These are phyloP conservation scores for Opisthocomus hoazin DNA, from an alignment of 2,113 vertebrate genomes.

Conservation along the genomic window DNA sequence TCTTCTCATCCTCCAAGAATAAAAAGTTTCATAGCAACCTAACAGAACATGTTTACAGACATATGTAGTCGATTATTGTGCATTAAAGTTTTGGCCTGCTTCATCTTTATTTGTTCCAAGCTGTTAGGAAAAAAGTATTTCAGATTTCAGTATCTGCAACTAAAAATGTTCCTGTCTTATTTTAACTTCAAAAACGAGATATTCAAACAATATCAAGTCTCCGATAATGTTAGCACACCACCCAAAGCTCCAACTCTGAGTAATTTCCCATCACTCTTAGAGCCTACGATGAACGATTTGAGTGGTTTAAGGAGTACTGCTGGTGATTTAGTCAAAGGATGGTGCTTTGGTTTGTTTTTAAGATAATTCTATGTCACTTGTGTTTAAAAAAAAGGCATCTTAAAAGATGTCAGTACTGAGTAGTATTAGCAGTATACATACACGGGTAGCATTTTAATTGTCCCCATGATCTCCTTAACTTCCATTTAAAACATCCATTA, in stretches of 20 bases:
- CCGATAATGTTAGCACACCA: not conserved
- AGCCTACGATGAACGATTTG: not conserved
- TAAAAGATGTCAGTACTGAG: not conserved
- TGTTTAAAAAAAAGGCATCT: not conserved
- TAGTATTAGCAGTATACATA: not conserved
- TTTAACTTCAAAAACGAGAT: not conserved
- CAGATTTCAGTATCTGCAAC: not conserved
- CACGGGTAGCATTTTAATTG: not conserved
- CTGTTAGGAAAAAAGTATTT: slow-evolving; percentile 6
- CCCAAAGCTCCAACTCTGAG: not conserved
- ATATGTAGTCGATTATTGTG: slow-evolving; percentile 5
- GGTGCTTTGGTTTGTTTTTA: not conserved
- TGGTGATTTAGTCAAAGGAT: not conserved
- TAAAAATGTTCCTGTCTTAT: not conserved
- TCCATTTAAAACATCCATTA: not conserved
- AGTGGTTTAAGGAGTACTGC: not conserved
- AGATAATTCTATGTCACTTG: not conserved
- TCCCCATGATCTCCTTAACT: not conserved
- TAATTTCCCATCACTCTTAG: not conserved
- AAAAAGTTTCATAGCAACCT: slow-evolving; percentile 49
- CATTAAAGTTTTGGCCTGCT: slow-evolving; percentile 30
- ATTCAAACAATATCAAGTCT: not conserved
- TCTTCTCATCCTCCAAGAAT: not conserved
- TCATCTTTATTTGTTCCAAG: slow-evolving; percentile 26
- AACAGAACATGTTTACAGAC: slow-evolving; percentile 48